phyloP scores from a whole-genome alignment of 1,140 invertebrate genomes.

The Drosophila tropicalis region DNA sequence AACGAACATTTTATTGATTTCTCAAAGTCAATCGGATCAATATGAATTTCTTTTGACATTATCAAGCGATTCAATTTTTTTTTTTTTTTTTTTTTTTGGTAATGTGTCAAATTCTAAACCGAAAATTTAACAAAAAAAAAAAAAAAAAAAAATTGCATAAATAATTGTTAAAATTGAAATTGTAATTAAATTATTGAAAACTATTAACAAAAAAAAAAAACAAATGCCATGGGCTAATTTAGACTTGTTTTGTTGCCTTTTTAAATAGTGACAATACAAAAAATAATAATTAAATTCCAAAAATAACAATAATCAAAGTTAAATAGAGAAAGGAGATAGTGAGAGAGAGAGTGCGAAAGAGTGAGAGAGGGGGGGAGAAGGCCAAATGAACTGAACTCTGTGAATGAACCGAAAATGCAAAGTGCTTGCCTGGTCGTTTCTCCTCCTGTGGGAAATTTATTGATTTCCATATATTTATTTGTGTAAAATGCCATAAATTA shows the following conservation, averaged over 20 bases:
- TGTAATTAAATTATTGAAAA: constrained; percentile 46
- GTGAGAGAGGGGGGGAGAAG: background rate
- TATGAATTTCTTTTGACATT: no score
- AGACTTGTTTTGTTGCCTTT: constrained; percentile 29
- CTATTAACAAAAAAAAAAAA: constrained; percentile 11
- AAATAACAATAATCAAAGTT: constrained; percentile 61
- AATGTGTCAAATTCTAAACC: no score
- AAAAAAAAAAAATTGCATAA: no score
- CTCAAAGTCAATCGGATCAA: no score
- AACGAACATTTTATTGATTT: background rate
- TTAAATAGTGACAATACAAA: constrained; percentile 66
- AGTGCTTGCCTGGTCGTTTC: constrained; percentile 1
- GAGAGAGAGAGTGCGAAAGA: background rate
- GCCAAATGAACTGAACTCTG: constrained; percentile 54
- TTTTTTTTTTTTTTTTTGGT: no score
- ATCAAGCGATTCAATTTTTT: no score
- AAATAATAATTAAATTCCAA: constrained; percentile 62
- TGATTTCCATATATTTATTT: constrained; percentile 81
- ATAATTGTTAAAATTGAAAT: constrained; percentile 24
- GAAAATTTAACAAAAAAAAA: no score
- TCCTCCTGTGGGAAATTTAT: constrained; percentile 62
- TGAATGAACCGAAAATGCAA: constrained; percentile 57
- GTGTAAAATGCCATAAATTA: constrained; percentile 81
- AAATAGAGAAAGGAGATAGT: constrained; percentile 14
- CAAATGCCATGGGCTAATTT: background rate